Evolutionary conservation across 2,888 invertebrate genomes (phyloP).

Genomic region (Sphecodes monilicornis): DNA sequence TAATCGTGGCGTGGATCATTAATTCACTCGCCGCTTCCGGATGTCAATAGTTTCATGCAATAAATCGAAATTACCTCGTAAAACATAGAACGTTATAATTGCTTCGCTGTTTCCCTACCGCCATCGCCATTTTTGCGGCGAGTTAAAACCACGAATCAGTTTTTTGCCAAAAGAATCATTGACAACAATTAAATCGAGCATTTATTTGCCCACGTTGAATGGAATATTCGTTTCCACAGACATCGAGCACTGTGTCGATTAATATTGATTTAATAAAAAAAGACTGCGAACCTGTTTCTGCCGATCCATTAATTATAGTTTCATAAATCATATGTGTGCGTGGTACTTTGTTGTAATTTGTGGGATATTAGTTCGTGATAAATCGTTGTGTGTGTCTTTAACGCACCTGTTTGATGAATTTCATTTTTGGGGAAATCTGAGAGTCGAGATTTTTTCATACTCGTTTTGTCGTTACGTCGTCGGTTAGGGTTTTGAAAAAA

Average conservation of each 20-base stretch:
- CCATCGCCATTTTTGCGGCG: neutral
- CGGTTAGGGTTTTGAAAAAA: neutral
- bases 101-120: neutral
- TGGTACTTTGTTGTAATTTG: neutral
- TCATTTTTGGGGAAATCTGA: neutral
- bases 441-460: neutral
- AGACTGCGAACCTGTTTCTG: no score
- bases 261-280: neutral
- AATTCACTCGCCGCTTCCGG: conserved; percentile 45
- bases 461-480: neutral
- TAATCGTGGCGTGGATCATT: conserved; percentile 25
- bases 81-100: neutral
- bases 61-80: conserved; percentile 11
- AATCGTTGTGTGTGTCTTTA: neutral
- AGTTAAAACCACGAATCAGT: neutral
- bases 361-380: neutral
- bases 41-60: conserved; percentile 12
- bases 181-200: neutral
- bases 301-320: neutral
- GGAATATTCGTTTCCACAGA: neutral
- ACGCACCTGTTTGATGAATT: neutral
- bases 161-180: neutral
- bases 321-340: neutral
- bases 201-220: neutral
- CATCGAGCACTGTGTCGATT: neutral